Conservation (phyloP, 2,797 vertebrate species). For the Rallus crepitans region DNA sequence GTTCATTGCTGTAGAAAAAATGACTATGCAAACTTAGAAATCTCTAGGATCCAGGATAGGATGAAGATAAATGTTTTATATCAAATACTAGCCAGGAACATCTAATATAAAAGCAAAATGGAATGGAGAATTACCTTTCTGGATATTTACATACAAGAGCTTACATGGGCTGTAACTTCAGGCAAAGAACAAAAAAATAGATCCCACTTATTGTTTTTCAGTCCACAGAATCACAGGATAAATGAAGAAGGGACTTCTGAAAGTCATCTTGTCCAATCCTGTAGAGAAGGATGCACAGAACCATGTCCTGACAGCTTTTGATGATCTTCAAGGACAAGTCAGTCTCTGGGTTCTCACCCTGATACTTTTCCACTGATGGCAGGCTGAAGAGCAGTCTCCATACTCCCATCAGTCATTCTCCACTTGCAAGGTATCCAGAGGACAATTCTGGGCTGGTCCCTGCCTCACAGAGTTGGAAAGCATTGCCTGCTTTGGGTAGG, state of each 20-base stretch:
- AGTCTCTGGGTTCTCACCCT: neutral
- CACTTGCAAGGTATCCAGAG: neutral
- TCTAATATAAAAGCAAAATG: neutral
- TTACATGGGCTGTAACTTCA: neutral
- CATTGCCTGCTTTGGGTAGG: accelerated
- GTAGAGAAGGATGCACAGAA: neutral
- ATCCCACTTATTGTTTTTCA: neutral
- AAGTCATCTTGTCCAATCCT: neutral
- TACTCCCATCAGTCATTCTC: neutral
- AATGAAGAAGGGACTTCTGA: neutral
- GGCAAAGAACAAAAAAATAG: neutral
- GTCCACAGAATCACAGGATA: neutral
- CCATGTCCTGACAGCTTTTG: neutral
- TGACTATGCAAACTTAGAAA: neutral
- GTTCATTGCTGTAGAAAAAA: neutral
- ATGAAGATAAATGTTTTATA: neutral
- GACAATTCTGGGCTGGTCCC: neutral
- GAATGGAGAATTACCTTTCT: accelerated
- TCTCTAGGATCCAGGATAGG: neutral
- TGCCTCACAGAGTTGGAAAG: neutral
- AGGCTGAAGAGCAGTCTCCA: neutral
- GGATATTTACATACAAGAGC: neutral
- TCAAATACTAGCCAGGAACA: neutral
- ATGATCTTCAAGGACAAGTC: neutral
- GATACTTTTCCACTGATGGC: neutral